phyloP scores from a whole-genome alignment of 2,888 invertebrate species.

The Hybos culiciformis region DNA sequence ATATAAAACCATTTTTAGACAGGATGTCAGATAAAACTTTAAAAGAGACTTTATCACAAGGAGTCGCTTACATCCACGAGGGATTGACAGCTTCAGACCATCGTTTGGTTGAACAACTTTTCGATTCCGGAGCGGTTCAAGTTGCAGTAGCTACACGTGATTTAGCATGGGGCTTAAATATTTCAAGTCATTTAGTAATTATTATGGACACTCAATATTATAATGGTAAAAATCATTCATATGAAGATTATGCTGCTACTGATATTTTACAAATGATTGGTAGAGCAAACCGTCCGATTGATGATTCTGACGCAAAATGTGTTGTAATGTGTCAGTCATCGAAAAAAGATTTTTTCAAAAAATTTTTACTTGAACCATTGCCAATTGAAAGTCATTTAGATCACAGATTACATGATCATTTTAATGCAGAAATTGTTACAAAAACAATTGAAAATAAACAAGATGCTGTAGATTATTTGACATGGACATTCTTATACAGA shows the following conservation, averaged over 20 bases:
- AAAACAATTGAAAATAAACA: constrained; percentile 99
- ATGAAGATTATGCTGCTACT: constrained; percentile 96
- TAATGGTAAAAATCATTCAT: constrained; percentile 69
- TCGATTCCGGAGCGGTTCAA: constrained; percentile 85
- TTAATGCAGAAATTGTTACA: constrained; percentile 99
- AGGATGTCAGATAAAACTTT: constrained; percentile 79
- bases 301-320: constrained; percentile 87
- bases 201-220: constrained; percentile 94
- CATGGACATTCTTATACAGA: constrained; percentile 97
- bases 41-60: constrained; percentile 82
- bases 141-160: constrained; percentile 84
- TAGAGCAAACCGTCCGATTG: constrained; percentile 80
- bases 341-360: constrained; percentile 97
- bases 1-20: constrained; percentile 78
- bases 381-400: constrained; percentile 97
- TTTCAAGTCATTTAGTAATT: constrained; percentile 85
- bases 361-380: constrained; percentile 90
- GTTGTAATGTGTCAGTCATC: constrained; percentile 94
- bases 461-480: constrained; percentile 97
- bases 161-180: constrained; percentile 83
- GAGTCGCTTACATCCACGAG: constrained; percentile 95
- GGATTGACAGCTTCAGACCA: constrained; percentile 76
- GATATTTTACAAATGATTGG: constrained; percentile 98
- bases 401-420: constrained; percentile 95
- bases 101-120: constrained; percentile 81